Base-by-base conservation (phyloP, 2,797 vertebrate genomes). In the Bradypus variegatus region DNA sequence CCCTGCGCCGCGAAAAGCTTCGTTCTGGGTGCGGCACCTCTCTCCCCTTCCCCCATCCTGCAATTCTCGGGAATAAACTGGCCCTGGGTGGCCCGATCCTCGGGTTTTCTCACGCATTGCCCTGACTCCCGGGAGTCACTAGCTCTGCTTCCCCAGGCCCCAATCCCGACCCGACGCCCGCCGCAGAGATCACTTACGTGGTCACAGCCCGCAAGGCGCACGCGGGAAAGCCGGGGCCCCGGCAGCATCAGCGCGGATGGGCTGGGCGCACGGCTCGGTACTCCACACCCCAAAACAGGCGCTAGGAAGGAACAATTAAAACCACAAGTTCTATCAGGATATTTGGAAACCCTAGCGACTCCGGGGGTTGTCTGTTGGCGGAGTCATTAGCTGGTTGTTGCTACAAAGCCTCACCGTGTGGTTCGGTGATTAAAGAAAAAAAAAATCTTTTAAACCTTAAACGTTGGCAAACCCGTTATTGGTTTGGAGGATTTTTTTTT, bases 231-330 rank as follows among this genome's bases (percentile, higher is more conserved):
- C 92, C n/a, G 85, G 76, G 91, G 87, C 90, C 90, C 31, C 15
- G 72, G 69, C 70, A 58, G 88, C 91, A 33, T 95, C 94, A 55
- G 70, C 87, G 87, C 70, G 10, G 87, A 79, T 89, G 77, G 72
- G 87, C 82, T 64, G 72, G 65, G 77, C 41, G 13, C 80, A 27
- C 88, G 29, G 58, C 50, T 76, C 53, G 80, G 45, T 25, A 86
- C 81, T 94, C 88, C 93, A 78, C 76, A 92, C 91, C 94, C 92
- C 65, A 79, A 94, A 96, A 96, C 81, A 94, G 85, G 93, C 81
- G 27, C 94, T 95, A 92, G 89, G 94, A 96, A 97, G 18, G 89
- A 94, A 95, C 94, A 95, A 96, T 96, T 96, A 97, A 97, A 96
- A 82, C 91, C 94, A 85, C 93, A 95, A 92, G 94, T 87, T 92